Percentiles rank a stretch among this genome's conserved stretches.
Evolutionary conservation across 2,797 vertebrate genomes (phyloP).

Genomic region (Lindbergichthys nudifrons): DNA sequence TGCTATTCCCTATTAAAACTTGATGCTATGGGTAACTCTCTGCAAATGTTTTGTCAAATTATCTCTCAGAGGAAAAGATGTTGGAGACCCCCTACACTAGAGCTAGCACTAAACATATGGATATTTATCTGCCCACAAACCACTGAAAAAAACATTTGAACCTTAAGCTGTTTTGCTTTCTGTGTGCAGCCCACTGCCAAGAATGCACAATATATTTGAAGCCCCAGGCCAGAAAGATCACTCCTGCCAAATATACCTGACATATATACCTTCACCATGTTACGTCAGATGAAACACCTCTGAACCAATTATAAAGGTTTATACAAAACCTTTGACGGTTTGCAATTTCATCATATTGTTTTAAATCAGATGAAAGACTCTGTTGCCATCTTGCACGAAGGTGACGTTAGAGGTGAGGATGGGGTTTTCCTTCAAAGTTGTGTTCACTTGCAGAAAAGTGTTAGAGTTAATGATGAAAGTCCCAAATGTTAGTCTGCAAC

Average conservation of each 20-base stretch:
- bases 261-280: constrained; percentile 53
- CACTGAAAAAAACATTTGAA: constrained; percentile 6
- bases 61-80: too few relatives aligned
- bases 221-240: constrained; percentile 45
- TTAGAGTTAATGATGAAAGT: constrained; percentile 48
- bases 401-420: constrained; percentile 36
- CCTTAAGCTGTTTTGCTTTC: constrained; percentile 45
- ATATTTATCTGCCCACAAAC: constrained; percentile 35
- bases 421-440: constrained; percentile 38
- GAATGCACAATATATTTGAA: constrained; percentile 40
- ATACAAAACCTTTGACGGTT: constrained; percentile 53
- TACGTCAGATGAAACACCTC: constrained; percentile 68
- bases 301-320: constrained; percentile 54
- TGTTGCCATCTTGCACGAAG: constrained; percentile 21
- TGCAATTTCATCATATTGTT: constrained; percentile 63
- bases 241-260: constrained; percentile 42
- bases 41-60: too few relatives aligned
- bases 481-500: constrained; percentile 36
- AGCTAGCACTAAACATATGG: constrained; percentile 19
- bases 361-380: constrained; percentile 57
- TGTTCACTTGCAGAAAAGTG: constrained; percentile 18
- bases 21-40: too few relatives aligned
- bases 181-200: constrained; percentile 47
- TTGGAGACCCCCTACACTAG: background rate
- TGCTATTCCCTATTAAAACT: too few relatives aligned